phyloP scores from a whole-genome alignment of 2,113 vertebrate genomes.

The Tor tambroides region DNA sequence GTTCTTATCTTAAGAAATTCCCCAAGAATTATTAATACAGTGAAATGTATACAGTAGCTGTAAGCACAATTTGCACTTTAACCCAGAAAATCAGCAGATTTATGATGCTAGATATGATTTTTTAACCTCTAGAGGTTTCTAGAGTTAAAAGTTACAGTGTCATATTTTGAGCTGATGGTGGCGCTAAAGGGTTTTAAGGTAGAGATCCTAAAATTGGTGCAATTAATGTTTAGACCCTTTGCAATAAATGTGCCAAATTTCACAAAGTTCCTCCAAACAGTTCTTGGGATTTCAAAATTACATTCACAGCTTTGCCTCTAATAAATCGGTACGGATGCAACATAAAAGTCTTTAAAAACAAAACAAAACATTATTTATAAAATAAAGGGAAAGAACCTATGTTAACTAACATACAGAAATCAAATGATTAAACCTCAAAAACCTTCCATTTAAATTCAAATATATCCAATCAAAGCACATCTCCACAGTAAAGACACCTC shows the following conservation, averaged over 20 bases:
- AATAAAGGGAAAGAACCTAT: background rate
- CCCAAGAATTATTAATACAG: background rate
- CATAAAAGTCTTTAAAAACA: no score
- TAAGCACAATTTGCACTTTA: background rate
- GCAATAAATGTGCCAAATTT: conserved; percentile 1
- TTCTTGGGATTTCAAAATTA: background rate
- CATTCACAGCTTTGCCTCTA: no score
- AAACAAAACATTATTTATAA: no score
- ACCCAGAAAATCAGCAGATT: background rate
- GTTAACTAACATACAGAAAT: background rate
- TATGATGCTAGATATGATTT: no score
- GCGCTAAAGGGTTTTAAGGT: background rate
- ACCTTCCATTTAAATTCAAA: no score
- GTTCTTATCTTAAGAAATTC: background rate
- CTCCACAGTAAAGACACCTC: background rate
- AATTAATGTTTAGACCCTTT: background rate
- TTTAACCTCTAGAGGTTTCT: background rate
- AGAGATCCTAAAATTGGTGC: background rate
- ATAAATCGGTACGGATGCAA: no score
- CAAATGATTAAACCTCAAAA: no score
- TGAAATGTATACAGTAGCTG: background rate
- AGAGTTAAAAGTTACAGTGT: background rate
- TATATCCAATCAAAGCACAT: background rate
- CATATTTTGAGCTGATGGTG: background rate
- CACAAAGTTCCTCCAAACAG: background rate